Evolutionary conservation across 92 coral and sea anemone genomes (phyloP).

Genomic region (Virgularia gustaviana): DNA sequence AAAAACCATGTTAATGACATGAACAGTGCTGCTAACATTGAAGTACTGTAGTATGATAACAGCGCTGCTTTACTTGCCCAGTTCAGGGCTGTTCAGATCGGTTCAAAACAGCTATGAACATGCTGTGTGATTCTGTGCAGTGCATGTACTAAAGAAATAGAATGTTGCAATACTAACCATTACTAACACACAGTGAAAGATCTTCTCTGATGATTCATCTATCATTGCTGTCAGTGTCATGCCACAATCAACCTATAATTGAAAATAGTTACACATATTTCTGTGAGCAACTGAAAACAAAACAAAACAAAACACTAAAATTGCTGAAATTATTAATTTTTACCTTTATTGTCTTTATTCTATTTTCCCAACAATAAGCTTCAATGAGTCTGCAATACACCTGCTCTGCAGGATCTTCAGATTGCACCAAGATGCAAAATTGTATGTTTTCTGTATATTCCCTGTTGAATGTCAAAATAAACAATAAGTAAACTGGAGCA

Average conservation of each 20-base stretch:
- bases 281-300: too few relatives aligned
- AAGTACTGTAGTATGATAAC: too few relatives aligned
- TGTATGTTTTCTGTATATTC: slow-evolving; percentile 19
- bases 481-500: not conserved
- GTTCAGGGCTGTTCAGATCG: too few relatives aligned
- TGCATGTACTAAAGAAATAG: too few relatives aligned
- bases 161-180: too few relatives aligned
- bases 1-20: too few relatives aligned
- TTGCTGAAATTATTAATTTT: too few relatives aligned
- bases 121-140: too few relatives aligned
- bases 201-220: slow-evolving; percentile 14
- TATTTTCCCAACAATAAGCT: slow-evolving; percentile 39
- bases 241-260: slow-evolving; percentile 36
- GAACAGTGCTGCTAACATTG: too few relatives aligned
- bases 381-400: slow-evolving; percentile 36
- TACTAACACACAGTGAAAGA: slow-evolving; percentile 33
- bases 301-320: too few relatives aligned
- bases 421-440: slow-evolving; percentile 28
- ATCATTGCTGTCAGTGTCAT: slow-evolving; percentile 27
- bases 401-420: slow-evolving; percentile 33
- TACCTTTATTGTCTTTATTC: slow-evolving; percentile 22
- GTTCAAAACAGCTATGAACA: too few relatives aligned
- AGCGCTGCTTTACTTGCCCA: too few relatives aligned
- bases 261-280: not conserved
- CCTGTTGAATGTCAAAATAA: not conserved